These are phyloP conservation scores for Penaeus monodon DNA, from an alignment of 2,888 invertebrate genomes.

Conservation along the genomic window DNA sequence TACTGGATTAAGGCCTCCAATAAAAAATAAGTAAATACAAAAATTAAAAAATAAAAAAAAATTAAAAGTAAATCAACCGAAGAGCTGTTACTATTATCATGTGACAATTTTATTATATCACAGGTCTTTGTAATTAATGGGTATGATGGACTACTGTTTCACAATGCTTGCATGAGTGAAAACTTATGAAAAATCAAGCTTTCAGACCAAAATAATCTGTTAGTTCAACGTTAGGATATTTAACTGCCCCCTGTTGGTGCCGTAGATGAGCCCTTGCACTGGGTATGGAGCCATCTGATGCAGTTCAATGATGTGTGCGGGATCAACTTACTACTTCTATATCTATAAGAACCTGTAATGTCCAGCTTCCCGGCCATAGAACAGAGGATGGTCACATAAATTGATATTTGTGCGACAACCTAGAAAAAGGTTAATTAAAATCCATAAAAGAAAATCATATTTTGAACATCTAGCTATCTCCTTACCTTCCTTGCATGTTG, in stretches of 20 bases:
- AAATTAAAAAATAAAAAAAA: too few relatives aligned
- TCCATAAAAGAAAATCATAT: too few relatives aligned
- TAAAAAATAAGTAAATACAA: too few relatives aligned
- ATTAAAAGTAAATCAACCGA: too few relatives aligned
- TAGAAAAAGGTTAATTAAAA: neutral
- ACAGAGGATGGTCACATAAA: slow-evolving; percentile 42
- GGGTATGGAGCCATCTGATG: slow-evolving; percentile 86
- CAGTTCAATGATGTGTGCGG: slow-evolving; percentile 83
- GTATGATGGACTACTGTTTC: neutral
- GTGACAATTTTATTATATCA: too few relatives aligned
- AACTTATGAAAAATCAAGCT: neutral
- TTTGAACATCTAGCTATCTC: neutral
- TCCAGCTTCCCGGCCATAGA: slow-evolving; percentile 23
- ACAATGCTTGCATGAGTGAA: too few relatives aligned
- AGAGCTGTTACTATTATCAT: too few relatives aligned
- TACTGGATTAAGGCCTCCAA: too few relatives aligned
- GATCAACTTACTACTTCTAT: slow-evolving; percentile 76
- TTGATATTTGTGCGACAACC: slow-evolving; percentile 61
- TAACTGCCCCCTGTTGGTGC: slow-evolving; percentile 86
- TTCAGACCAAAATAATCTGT: neutral
- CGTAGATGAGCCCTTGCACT: slow-evolving; percentile 87
- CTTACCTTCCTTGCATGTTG: too few relatives aligned
- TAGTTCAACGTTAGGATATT: slow-evolving; percentile 74
- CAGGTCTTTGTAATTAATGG: too few relatives aligned
- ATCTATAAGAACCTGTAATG: slow-evolving; percentile 73